phyloP scores from a whole-genome alignment of 1,140 invertebrate genomes.

The Oscheius sp. region DNA sequence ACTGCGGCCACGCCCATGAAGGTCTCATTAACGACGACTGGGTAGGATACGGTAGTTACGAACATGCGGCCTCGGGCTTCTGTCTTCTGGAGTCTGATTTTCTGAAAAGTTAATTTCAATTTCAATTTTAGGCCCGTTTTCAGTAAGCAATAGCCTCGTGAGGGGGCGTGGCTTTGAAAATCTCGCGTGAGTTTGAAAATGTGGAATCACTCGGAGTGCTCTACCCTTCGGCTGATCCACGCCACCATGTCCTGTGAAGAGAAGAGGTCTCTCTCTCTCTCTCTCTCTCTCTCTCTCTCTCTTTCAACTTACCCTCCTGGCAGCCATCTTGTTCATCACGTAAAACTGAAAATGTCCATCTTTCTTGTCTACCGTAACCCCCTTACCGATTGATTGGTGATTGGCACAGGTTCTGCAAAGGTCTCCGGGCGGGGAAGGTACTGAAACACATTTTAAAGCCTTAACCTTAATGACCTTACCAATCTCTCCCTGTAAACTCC shows the following conservation, averaged over 20 bases:
- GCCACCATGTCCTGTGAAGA: too few species aligned
- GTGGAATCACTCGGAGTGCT: too few species aligned
- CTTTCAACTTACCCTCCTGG: constrained; percentile 15
- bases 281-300: too few species aligned
- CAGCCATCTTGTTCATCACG: constrained; percentile 33
- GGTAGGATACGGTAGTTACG: constrained; percentile 58
- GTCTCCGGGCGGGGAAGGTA: constrained; percentile 27
- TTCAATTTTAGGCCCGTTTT: too few species aligned
- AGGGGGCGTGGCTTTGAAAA: too few species aligned
- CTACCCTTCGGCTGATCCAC: too few species aligned
- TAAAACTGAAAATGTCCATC: too few species aligned
- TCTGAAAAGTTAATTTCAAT: constrained; percentile 14
- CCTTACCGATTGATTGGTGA: constrained; percentile 28
- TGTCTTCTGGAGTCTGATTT: constrained; percentile 32
- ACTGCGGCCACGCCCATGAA: constrained; percentile 61
- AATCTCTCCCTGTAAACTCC: constrained; percentile 56
- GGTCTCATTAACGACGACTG: constrained; percentile 53
- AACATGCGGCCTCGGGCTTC: constrained; percentile 52
- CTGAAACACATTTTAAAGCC: neutral
- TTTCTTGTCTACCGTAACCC: too few species aligned
- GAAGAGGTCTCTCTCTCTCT: too few species aligned
- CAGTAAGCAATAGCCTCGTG: too few species aligned
- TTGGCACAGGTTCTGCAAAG: constrained; percentile 17
- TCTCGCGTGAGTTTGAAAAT: too few species aligned
- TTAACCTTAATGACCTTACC: constrained; percentile 30